Conservation (phyloP, 2,888 invertebrate species). For the Monoplex corrugatus region DNA sequence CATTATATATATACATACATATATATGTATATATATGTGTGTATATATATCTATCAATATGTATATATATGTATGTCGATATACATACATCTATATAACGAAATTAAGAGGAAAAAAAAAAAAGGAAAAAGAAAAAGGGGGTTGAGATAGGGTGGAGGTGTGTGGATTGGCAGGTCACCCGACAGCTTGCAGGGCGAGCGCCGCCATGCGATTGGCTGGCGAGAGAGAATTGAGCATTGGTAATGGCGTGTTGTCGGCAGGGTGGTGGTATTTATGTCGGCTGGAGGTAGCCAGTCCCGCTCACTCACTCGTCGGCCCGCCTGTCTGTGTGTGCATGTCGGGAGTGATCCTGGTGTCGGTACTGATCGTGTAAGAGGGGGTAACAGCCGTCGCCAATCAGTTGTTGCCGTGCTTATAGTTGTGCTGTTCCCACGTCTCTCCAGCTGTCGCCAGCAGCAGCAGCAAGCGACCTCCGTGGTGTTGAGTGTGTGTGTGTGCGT, state of each 20-base stretch:
- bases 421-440: slow-evolving; percentile 20
- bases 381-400: slow-evolving; percentile 40
- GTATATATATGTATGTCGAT: not conserved
- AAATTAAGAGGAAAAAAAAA: not conserved
- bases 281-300: slow-evolving; percentile 55
- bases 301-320: not conserved
- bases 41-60: not conserved
- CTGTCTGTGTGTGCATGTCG: not conserved
- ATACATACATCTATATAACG: not conserved
- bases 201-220: slow-evolving; percentile 61
- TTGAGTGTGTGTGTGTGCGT: not conserved
- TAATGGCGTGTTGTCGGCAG: slow-evolving; percentile 42
- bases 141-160: too few relatives aligned
- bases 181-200: slow-evolving; percentile 53
- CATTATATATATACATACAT: too few relatives aligned
- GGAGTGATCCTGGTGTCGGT: slow-evolving; percentile 42
- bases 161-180: slow-evolving; percentile 53
- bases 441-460: slow-evolving; percentile 42
- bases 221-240: slow-evolving; percentile 58
- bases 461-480: not conserved
- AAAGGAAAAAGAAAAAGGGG: not conserved
- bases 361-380: slow-evolving; percentile 20
- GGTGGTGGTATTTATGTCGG: slow-evolving; percentile 63
- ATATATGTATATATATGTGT: not conserved
- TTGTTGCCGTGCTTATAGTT: not conserved